Conservation (phyloP, 2,113 vertebrate species). For the Natator depressus region DNA sequence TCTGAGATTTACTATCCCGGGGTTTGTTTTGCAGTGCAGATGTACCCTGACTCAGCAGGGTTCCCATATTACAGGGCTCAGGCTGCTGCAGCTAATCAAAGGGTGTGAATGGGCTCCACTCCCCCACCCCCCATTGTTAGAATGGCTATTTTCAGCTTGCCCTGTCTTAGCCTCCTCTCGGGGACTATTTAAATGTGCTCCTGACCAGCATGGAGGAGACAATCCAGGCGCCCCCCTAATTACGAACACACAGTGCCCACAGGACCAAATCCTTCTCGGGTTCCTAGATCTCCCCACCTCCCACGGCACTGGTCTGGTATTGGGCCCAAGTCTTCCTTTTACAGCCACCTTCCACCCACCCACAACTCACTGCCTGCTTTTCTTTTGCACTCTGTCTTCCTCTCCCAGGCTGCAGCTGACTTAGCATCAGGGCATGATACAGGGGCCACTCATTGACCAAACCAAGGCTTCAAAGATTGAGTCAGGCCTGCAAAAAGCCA, state of each 20-base stretch:
- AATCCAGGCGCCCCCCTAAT: not conserved
- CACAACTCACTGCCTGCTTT: not conserved
- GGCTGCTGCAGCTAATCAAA: not conserved
- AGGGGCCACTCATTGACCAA: not conserved
- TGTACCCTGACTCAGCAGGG: not conserved
- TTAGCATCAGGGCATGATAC: not conserved
- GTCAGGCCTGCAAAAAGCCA: not conserved
- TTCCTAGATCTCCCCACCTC: not conserved
- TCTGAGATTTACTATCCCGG: not conserved
- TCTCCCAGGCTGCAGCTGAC: not conserved
- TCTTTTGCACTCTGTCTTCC: not conserved
- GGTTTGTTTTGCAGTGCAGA: too few relatives aligned
- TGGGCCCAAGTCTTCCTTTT: not conserved
- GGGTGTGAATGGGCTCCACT: too few relatives aligned
- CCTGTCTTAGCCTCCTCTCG: not conserved
- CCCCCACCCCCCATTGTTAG: too few relatives aligned
- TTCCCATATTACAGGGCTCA: not conserved
- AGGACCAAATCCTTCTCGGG: not conserved
- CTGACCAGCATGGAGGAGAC: not conserved
- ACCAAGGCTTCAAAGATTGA: not conserved
- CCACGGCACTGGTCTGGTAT: not conserved
- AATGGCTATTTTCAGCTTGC: not conserved
- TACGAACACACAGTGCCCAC: not conserved
- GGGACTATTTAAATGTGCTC: not conserved
- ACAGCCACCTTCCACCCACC: not conserved